Evolutionary conservation across 2,888 invertebrate species (phyloP), one percentile per base, ranked within the genome.

Genomic region (Morpho deidamia): DNA sequence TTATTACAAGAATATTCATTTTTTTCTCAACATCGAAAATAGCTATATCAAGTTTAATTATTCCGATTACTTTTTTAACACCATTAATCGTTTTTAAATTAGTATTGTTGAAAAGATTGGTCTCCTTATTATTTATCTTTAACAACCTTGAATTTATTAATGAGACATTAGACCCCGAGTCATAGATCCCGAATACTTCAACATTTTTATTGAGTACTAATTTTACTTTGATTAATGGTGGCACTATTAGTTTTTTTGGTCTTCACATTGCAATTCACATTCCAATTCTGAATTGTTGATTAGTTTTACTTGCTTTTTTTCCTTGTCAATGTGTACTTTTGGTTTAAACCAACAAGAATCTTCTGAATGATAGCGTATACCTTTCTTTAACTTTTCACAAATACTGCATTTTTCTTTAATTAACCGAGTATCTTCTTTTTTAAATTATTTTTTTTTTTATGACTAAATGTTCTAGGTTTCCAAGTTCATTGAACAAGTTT

Each of bases 141-240:
- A 65, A 38, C 51, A 64, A 59, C 53, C 47, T 68, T 14, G 64
- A 59, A 62, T 66, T 70, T 33, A 68, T 68, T 47, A 67, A 58
- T n/a, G 65, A 65, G 1, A 69, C 61, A 59, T 69, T 61, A n/a
- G 63, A 67, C 1, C 66, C 66, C 11, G 67, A 61, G 45, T 68
- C 68, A 61, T 69, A 68, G 14, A 65, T 56, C 43, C 60, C 66
- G 35, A 11, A 38, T 38, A 55, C 42, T 55, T 65, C 50, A 44
- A 65, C 33, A n/a, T 33, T 62, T 33, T 60, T 52, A 53, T 64
- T 59, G 54, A 64, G 50, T 60, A 53, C 0, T 58, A 65, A 42
- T 44, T 64, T 62, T 9, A 66, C 44, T 60, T 64, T 62, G n/a
- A 38, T 38, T 38, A 38, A 38, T 38, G 38, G 38, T 38, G 38